Base-by-base conservation (phyloP, 2,797 vertebrate species). In the Ataeniobius toweri region DNA sequence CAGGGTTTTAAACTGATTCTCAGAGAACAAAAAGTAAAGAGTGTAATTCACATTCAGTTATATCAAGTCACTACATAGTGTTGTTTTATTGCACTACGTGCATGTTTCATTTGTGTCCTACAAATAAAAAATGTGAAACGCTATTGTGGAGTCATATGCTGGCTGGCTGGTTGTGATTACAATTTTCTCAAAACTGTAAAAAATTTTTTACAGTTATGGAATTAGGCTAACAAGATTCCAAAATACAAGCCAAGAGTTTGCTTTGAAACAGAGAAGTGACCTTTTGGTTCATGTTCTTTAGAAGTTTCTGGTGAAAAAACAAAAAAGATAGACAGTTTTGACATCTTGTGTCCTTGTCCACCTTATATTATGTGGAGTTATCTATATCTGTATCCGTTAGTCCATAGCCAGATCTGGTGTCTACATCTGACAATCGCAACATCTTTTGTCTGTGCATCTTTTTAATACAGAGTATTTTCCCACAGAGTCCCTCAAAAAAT, bases 1-100 rank as follows among this genome's bases (percentile, higher is more conserved):
- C 7, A 73, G 41, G 14, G 20, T n/a, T 75, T 77, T 75, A 22
- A 76, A 69, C 16, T n/a, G 50, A 58, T 76, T 67, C 41, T 80
- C 48, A 73, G 1, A 9, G 24, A n/a, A 68, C 22, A 74, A 71
- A 79, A 65, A 46, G 22, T 2, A 31, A 59, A 8, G 7, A 24
- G 14, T 41, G 8, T 50, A 79, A 77, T 51, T 5, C 16, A 55
- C 9, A 80, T 63, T 71, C 18, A 44, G 8, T 69, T 59, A 59
- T 70, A 56, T 80, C 28, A 46, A 48, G 16, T 75, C 44, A 67
- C 50, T 18, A 22, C 31, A 31, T 31, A 31, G 31, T 31, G 31
- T 31, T 50, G 71, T 48, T 48, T 4, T 36, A 12, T 18, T 6
- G 16, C 5, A 6, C 36, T 36, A 36, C 36, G 36, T 48, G 8